Conservation (phyloP, 1,140 invertebrate species). For the Rhopalosiphum padi region DNA sequence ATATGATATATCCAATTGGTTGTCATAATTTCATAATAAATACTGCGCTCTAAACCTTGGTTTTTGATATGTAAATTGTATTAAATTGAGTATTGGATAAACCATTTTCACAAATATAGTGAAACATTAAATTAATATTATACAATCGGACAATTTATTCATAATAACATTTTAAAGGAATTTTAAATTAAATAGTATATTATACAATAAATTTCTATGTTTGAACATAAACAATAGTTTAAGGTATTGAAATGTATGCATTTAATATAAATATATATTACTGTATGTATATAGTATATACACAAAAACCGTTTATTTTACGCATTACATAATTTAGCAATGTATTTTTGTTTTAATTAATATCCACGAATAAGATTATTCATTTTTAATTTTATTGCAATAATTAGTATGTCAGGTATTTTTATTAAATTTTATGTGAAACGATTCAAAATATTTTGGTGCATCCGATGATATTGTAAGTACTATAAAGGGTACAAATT, state of each 20-base stretch:
- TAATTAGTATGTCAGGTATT: neutral
- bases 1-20: no score
- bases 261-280: no score
- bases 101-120: no score
- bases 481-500: neutral
- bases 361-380: neutral
- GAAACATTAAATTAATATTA: no score
- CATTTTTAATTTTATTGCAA: neutral
- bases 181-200: neutral
- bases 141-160: no score
- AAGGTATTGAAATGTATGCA: neutral
- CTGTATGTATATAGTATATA: neutral
- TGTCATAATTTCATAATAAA: no score
- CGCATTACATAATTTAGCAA: neutral
- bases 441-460: neutral
- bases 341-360: neutral
- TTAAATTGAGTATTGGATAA: no score
- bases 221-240: neutral
- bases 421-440: neutral
- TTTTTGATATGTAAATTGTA: no score
- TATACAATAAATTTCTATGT: neutral
- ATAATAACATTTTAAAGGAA: neutral
- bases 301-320: neutral
- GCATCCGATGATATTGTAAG: neutral
- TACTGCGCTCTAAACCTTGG: no score